Evolutionary conservation across 1,140 invertebrate species (phyloP), one percentile per base, ranked within the genome.

Genomic region (Cydia strobilella): DNA sequence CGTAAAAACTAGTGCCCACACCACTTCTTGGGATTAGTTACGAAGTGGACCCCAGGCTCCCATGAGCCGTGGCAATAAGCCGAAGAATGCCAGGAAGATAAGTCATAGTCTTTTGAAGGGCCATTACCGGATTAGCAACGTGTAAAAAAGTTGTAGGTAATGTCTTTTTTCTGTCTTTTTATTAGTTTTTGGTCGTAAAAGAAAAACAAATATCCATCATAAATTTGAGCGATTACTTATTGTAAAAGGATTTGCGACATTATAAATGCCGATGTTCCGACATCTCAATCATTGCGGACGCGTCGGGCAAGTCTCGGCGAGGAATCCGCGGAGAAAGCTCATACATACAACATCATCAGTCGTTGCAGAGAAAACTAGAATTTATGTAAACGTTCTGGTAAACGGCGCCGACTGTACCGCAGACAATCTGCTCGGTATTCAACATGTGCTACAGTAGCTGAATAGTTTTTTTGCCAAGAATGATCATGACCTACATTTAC

Each of bases 271-370:
- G 20, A 59, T 3, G 18, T 59, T 12, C 54, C 9, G 54, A 59
- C 20, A 23, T 23, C 20, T 59, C 20, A 20, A 59, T 59, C 18
- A 23, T n/a, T 20, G 54, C 54, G n/a, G 54, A 23, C 54, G 54
- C 54, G 51, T 9, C 54, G 54, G 18, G 9, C 18, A 9, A 12
- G 54, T 12, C 54, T 23, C 54, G 13, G 42, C 2, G 20, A 7
- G 54, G 54, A 23, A 59, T 59, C 54, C n/a, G n/a, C 54, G 54
- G 54, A 59, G 54, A 59, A 59, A 59, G 54, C 54, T 59, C 54
- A 59, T 59, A 20, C 54, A 59, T 59, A 59, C 54, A 59, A 59
- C 54, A 59, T 59, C 54, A 59, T 59, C 54, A 59, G 15, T 18
- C n/a, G 35, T 48, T 48, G 51, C n/a, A 20, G 54, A 59, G 54